Percentiles rank a stretch among this genome's conserved stretches.
phyloP scores from a whole-genome alignment of 2,888 invertebrate genomes.

The Horisme vitalbata region DNA sequence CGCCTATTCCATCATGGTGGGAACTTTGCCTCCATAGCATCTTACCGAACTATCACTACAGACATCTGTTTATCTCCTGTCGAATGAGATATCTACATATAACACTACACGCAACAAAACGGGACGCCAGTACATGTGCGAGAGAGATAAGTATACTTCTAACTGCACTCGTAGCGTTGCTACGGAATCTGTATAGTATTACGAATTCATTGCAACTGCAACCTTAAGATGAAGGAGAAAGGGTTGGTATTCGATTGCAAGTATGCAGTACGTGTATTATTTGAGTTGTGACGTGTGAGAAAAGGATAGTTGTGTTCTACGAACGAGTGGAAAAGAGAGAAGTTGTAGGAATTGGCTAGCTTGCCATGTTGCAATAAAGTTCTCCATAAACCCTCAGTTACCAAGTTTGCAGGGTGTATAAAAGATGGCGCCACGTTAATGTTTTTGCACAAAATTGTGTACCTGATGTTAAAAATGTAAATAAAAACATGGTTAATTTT shows the following conservation, averaged over 20 bases:
- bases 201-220: constrained; percentile 72
- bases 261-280: constrained; percentile 50
- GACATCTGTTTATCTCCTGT: constrained; percentile 74
- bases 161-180: constrained; percentile 57
- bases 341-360: constrained; percentile 52
- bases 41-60: constrained; percentile 63
- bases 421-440: constrained; percentile 71
- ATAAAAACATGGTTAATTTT: too few relatives aligned
- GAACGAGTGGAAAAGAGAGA: constrained; percentile 52
- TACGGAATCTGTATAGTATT: constrained; percentile 13
- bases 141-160: constrained; percentile 70
- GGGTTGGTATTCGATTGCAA: constrained; percentile 62
- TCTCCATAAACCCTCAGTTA: constrained; percentile 52
- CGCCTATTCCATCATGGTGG: constrained; percentile 80
- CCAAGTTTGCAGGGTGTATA: constrained; percentile 52
- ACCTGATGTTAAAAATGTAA: too few relatives aligned
- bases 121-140: constrained; percentile 64
- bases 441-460: constrained; percentile 29
- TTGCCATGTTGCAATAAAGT: constrained; percentile 64
- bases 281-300: constrained; percentile 49
- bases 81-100: constrained; percentile 79
- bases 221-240: constrained; percentile 58
- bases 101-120: constrained; percentile 68
- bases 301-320: constrained; percentile 46
- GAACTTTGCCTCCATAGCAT: constrained; percentile 58